Conservation (phyloP, 2,888 invertebrate genomes). For the Tenthredo notha region DNA sequence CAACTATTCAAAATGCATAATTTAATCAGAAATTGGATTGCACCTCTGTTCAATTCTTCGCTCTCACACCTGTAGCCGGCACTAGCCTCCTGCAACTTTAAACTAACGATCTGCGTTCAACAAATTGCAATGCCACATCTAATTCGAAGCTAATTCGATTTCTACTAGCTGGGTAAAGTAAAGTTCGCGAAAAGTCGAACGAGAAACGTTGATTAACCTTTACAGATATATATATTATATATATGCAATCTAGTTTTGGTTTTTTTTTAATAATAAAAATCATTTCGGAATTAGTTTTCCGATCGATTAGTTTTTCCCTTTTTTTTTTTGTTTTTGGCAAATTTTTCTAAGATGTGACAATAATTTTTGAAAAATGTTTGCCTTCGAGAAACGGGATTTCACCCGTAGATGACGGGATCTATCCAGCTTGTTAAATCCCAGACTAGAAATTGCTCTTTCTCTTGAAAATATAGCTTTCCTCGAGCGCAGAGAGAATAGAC, state of each 20-base stretch:
- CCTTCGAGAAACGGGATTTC: neutral
- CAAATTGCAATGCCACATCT: neutral
- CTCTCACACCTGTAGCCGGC: neutral
- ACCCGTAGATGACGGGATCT: neutral
- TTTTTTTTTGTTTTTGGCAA: neutral
- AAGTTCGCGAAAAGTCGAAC: neutral
- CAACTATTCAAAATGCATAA: constrained; percentile 26
- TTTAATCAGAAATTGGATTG: constrained; percentile 16
- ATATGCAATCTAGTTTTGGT: neutral
- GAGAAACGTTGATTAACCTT: neutral
- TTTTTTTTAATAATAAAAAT: neutral
- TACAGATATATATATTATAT: too few species aligned
- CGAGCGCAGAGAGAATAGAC: constrained; percentile 13
- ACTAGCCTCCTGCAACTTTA: neutral
- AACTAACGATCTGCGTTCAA: neutral
- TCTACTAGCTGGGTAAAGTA: neutral
- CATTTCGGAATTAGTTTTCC: neutral
- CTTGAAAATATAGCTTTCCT: constrained; percentile 32
- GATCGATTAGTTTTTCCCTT: neutral
- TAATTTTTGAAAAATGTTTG: neutral
- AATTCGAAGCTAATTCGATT: neutral
- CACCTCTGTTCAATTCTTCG: neutral
- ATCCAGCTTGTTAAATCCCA: constrained; percentile 31
- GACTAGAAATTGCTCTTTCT: constrained; percentile 35
- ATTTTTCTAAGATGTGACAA: neutral